Evolutionary conservation across 92 coral and sea anemone genomes (phyloP).

Genomic region (Hydrozoanthus gracilis): DNA sequence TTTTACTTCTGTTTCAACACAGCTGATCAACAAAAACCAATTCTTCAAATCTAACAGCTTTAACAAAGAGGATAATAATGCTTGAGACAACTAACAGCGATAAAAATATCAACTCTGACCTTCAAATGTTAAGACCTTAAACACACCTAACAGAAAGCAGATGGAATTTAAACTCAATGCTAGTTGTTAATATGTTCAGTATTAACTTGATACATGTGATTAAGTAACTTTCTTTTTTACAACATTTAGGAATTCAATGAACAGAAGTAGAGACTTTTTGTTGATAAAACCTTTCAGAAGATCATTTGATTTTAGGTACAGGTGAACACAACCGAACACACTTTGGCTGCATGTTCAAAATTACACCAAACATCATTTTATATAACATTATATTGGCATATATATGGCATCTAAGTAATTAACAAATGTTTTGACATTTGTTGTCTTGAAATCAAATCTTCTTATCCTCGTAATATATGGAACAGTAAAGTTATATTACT

Average conservation of each 20-base stretch:
- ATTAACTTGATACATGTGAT: neutral
- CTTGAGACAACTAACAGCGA: neutral
- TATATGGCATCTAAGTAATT: neutral
- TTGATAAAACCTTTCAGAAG: neutral
- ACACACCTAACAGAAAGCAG: constrained; percentile 16
- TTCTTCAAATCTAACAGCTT: neutral
- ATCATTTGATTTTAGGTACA: too few relatives aligned
- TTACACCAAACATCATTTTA: neutral
- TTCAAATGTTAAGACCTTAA: neutral
- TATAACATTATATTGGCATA: neutral
- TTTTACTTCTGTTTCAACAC: neutral
- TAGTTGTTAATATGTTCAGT: neutral
- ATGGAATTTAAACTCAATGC: neutral
- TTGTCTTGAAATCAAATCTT: constrained; percentile 1
- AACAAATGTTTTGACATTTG: constrained; percentile 3
- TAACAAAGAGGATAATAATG: neutral
- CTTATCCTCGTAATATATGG: neutral
- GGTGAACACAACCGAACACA: neutral
- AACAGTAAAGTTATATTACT: neutral
- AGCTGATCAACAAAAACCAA: neutral
- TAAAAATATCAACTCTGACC: neutral
- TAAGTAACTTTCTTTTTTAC: neutral
- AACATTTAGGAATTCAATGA: too few relatives aligned
- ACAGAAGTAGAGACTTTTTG: neutral
- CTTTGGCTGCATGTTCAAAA: neutral